A percentile compares a stretch with the other conserved stretches of the same genome.
Conservation (phyloP, 2,797 vertebrate species). For the Propithecus perrieri region DNA sequence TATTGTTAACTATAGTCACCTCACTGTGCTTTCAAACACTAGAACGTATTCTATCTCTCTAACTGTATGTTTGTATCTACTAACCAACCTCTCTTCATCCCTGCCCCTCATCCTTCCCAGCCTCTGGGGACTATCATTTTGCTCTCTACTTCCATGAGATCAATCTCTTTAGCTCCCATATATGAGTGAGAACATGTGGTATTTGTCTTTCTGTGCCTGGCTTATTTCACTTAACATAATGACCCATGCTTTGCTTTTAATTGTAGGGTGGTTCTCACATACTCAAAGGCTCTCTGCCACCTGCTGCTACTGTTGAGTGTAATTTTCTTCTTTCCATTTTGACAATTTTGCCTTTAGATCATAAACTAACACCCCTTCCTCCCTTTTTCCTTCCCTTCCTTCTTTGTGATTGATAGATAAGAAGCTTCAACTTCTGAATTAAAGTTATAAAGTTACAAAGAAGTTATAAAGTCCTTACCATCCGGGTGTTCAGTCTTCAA, state of each 20-base stretch:
- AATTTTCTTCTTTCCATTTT: conserved; percentile 36
- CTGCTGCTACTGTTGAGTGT: neutral
- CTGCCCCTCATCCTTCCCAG: neutral
- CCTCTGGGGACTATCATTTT: neutral
- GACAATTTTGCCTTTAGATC: conserved; percentile 18
- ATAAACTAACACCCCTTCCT: neutral
- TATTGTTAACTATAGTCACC: neutral
- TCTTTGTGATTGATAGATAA: neutral
- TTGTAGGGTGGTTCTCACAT: neutral
- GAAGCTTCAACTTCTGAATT: conserved; percentile 27
- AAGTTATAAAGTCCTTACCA: neutral
- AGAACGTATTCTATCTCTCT: neutral
- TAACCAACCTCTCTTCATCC: neutral
- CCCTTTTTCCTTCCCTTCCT: neutral
- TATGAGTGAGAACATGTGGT: neutral
- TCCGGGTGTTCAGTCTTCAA: neutral
- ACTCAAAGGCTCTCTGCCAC: conserved; percentile 36
- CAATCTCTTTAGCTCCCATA: neutral
- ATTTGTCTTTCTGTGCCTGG: neutral
- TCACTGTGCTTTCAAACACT: neutral
- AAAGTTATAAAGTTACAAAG: conserved; percentile 40
- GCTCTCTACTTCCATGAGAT: neutral
- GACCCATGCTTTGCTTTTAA: neutral
- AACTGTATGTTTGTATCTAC: neutral
- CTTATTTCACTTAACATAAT: neutral